These are phyloP conservation scores for Propithecus perrieri DNA, from an alignment of 2,797 vertebrate genomes.

Conservation along the genomic window DNA sequence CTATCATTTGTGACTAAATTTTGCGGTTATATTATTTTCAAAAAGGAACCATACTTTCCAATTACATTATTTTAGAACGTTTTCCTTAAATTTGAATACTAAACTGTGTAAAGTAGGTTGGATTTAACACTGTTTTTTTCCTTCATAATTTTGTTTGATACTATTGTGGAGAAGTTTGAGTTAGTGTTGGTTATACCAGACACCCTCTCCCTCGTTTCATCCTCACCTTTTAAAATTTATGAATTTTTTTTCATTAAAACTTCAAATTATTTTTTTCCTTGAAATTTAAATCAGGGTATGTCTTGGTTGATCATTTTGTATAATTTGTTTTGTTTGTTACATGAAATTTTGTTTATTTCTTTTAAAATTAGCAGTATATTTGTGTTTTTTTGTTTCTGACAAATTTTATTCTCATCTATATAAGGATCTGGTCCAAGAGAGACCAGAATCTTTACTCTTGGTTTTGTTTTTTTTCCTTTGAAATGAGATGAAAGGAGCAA, in stretches of 20 bases:
- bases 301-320: not conserved
- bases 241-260: not conserved
- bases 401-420: not conserved
- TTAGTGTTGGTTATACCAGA: not conserved
- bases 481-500: not conserved
- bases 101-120: not conserved
- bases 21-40: not conserved
- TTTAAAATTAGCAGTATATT: not conserved
- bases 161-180: not conserved
- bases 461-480: not conserved
- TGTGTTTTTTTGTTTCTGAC: not conserved
- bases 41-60: not conserved
- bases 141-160: not conserved
- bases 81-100: not conserved
- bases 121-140: not conserved
- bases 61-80: not conserved
- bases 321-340: not conserved
- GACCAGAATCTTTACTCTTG: not conserved
- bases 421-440: not conserved
- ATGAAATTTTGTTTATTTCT: not conserved
- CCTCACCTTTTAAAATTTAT: not conserved
- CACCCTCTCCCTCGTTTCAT: rapidly evolving
- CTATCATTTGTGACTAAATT: not conserved
- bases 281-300: not conserved
- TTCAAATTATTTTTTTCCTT: not conserved